phyloP scores from a whole-genome alignment of 2,888 invertebrate genomes.

The Rotaria socialis region DNA sequence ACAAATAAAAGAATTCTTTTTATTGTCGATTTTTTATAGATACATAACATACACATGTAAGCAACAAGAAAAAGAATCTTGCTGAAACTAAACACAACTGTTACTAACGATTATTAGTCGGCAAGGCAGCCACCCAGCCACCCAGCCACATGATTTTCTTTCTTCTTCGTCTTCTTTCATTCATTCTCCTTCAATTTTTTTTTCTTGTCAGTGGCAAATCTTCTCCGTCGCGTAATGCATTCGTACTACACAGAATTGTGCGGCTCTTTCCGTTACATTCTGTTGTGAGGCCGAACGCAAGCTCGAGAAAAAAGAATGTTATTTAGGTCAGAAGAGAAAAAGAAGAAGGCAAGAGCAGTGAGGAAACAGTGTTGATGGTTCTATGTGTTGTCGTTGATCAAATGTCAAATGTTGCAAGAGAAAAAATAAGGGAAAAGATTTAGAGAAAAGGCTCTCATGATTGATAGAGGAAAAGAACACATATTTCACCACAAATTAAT shows the following conservation, averaged over 20 bases:
- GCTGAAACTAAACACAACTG: background rate
- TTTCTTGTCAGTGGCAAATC: background rate
- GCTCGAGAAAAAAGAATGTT: background rate
- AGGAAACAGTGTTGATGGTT: background rate
- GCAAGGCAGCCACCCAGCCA: background rate
- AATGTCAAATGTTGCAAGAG: background rate
- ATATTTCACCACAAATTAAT: background rate
- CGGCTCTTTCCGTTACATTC: background rate
- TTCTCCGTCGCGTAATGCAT: background rate
- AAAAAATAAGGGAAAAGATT: background rate
- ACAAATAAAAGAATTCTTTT: background rate
- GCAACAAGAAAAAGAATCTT: background rate
- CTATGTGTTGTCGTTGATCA: slow-evolving; percentile 11
- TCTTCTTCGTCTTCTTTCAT: background rate
- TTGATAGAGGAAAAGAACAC: background rate
- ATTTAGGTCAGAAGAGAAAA: background rate
- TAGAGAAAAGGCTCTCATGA: slow-evolving; percentile 15
- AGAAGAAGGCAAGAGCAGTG: background rate
- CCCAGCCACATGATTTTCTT: slow-evolving; percentile 2
- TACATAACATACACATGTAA: background rate
- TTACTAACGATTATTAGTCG: background rate
- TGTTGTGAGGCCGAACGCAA: background rate
- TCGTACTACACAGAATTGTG: background rate
- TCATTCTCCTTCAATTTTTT: background rate
- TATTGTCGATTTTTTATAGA: background rate